phyloP scores from a whole-genome alignment of 1,140 invertebrate species.

The Rhopalosiphum padi region DNA sequence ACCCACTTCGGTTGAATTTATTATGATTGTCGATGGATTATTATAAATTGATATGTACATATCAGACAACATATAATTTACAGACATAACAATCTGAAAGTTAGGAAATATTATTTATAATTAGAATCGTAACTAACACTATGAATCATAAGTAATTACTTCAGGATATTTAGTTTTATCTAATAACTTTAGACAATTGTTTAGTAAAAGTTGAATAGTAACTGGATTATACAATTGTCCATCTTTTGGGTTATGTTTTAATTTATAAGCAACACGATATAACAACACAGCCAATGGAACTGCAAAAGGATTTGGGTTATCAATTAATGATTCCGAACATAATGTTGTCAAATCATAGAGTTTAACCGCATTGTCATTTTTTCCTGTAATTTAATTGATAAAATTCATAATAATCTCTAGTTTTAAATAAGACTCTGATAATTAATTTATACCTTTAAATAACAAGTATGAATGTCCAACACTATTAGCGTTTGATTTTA shows the following conservation, averaged over 20 bases:
- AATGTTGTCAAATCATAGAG: constrained; percentile 90
- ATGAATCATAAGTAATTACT: constrained; percentile 61
- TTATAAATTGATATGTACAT: constrained; percentile 80
- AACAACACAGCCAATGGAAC: constrained; percentile 90
- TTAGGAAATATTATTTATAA: neutral
- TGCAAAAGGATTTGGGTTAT: constrained; percentile 86
- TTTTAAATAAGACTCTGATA: neutral
- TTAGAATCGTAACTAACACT: neutral
- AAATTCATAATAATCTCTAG: neutral
- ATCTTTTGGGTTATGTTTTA: constrained; percentile 71
- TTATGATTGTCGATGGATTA: constrained; percentile 63
- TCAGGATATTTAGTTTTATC: constrained; percentile 80
- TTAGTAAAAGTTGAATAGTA: constrained; percentile 78
- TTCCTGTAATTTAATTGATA: constrained; percentile 65
- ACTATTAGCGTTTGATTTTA: constrained; percentile 92
- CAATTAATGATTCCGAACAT: constrained; percentile 68
- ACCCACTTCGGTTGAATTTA: neutral
- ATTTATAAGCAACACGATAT: constrained; percentile 83
- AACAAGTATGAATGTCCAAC: constrained; percentile 96
- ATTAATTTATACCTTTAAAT: constrained; percentile 75
- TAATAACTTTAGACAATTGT: constrained; percentile 75
- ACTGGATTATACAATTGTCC: constrained; percentile 70
- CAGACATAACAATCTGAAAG: constrained; percentile 80
- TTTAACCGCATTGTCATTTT: constrained; percentile 90
- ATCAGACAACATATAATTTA: constrained; percentile 86